Conservation (phyloP, 1,140 invertebrate genomes). For the Drosophila pallidifrons region DNA sequence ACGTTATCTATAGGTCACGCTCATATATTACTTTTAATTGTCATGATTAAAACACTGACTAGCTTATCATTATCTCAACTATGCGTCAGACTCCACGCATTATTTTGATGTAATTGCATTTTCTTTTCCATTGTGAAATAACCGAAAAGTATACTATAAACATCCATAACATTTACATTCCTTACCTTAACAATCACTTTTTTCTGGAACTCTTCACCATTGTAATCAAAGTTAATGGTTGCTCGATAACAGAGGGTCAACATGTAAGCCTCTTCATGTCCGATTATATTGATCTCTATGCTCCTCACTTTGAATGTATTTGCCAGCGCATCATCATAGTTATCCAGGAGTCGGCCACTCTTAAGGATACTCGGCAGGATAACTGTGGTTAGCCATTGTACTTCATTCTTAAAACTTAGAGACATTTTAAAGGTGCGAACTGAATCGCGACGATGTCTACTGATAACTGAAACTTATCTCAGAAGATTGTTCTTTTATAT, state of each 20-base stretch:
- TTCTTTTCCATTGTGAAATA: constrained; percentile 12
- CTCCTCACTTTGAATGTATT: constrained; percentile 44
- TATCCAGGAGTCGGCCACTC: constrained; percentile 50
- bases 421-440: constrained; percentile 39
- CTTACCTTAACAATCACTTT: constrained; percentile 73
- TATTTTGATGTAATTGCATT: neutral
- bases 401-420: constrained; percentile 40
- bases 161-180: neutral
- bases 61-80: neutral
- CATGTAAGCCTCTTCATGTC: constrained; percentile 73
- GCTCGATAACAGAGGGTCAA: constrained; percentile 69
- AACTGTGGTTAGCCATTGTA: constrained; percentile 49
- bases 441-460: neutral
- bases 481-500: constrained; percentile 1
- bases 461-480: constrained; percentile 23
- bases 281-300: constrained; percentile 65
- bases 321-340: constrained; percentile 30
- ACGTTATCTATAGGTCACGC: neutral
- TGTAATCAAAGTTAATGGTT: constrained; percentile 51
- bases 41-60: constrained; percentile 2
- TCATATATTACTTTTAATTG: constrained; percentile 1
- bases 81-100: neutral
- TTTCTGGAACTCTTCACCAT: constrained; percentile 10
- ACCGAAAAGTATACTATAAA: neutral
- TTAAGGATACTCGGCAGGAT: constrained; percentile 51